These are phyloP conservation scores for Cyanoliseus patagonus DNA, from an alignment of 2,113 vertebrate species.

Conservation along the genomic window DNA sequence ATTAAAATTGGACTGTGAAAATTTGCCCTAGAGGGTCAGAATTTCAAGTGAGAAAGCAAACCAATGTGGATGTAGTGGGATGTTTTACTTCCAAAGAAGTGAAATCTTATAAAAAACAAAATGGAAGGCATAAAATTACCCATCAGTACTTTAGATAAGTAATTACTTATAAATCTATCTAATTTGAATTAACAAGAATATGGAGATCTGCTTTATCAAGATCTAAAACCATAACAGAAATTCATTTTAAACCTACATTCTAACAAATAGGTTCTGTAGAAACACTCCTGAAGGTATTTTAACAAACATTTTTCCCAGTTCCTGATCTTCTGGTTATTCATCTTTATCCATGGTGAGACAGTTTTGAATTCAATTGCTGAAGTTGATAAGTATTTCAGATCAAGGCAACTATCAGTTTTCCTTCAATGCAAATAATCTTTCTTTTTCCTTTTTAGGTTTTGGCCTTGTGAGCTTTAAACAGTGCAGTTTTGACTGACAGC, in stretches of 20 bases:
- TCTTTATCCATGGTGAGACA: neutral
- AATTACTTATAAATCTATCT: neutral
- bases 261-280: neutral
- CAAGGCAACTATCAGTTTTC: neutral
- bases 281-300: neutral
- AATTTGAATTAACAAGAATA: neutral
- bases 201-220: neutral
- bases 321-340: neutral
- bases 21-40: neutral
- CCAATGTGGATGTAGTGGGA: neutral
- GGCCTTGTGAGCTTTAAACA: neutral
- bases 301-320: neutral
- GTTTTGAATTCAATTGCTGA: neutral
- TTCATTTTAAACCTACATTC: neutral
- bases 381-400: neutral
- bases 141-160: neutral
- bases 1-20: neutral
- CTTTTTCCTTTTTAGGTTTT: neutral
- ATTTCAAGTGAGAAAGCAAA: neutral
- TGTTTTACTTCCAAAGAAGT: neutral
- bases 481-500: neutral
- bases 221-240: neutral
- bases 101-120: neutral
- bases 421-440: neutral
- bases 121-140: neutral